A percentile compares a stretch with the other conserved stretches of the same genome.
phyloP scores from a whole-genome alignment of 2,113 vertebrate species.

The Cynocephalus volans region DNA sequence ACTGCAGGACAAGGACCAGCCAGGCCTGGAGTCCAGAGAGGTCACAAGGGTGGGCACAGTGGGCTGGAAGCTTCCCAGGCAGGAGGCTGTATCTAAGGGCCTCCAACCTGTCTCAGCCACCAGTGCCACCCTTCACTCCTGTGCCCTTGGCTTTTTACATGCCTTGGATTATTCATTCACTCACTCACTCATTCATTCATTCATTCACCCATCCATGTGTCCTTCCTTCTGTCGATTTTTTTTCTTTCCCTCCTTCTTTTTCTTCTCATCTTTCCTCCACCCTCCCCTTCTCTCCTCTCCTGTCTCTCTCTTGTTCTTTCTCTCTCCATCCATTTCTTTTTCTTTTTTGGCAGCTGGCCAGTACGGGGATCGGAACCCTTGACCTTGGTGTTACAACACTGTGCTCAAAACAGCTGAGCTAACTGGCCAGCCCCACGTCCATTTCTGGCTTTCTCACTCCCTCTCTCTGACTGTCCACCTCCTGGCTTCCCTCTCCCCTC shows the following conservation, averaged over 20 bases:
- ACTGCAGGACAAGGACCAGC: not conserved
- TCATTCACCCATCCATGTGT: not conserved
- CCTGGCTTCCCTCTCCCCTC: not conserved
- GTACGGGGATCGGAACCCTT: too few species aligned
- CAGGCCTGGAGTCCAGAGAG: not conserved
- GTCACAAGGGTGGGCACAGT: fast-evolving
- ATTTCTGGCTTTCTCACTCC: not conserved
- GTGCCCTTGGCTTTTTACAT: not conserved
- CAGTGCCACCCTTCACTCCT: too few species aligned
- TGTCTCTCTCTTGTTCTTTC: not conserved
- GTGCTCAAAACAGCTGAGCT: too few species aligned
- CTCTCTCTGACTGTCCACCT: not conserved
- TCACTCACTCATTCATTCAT: not conserved
- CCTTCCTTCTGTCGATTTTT: not conserved
- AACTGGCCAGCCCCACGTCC: not conserved
- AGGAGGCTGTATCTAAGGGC: not conserved
- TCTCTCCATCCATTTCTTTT: too few species aligned
- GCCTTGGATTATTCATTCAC: not conserved
- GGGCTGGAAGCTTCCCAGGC: not conserved
- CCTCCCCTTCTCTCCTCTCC: too few species aligned
- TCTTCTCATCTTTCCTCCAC: too few species aligned
- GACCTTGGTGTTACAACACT: too few species aligned
- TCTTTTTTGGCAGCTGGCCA: too few species aligned
- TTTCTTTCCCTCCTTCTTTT: too few species aligned
- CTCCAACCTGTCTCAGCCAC: fast-evolving